Evolutionary conservation across 2,797 vertebrate genomes (phyloP).

Genomic region (Sphenopsis melanotis): DNA sequence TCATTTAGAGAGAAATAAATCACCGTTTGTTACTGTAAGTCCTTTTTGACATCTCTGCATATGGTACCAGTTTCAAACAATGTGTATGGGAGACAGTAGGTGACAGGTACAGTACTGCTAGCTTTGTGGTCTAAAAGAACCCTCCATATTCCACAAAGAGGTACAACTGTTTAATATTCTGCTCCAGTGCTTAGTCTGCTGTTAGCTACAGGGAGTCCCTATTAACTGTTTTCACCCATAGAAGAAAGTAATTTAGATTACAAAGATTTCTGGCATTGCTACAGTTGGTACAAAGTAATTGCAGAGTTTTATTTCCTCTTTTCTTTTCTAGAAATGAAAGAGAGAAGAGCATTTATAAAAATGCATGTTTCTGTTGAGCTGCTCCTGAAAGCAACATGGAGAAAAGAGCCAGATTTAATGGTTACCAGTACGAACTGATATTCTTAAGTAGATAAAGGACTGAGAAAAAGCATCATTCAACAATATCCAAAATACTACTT

Average conservation of each 20-base stretch:
- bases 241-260: conserved; percentile 30
- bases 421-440: background rate
- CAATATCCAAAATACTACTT: background rate
- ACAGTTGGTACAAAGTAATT: conserved; percentile 36
- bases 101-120: background rate
- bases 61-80: background rate
- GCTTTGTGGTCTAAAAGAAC: background rate
- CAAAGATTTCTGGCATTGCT: background rate
- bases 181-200: background rate
- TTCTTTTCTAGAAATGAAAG: background rate
- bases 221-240: background rate
- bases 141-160: background rate
- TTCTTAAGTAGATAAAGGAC: background rate
- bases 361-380: background rate
- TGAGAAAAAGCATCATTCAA: background rate
- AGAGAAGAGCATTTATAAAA: background rate
- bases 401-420: background rate
- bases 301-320: background rate
- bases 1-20: background rate
- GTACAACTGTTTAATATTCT: conserved; percentile 3
- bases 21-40: background rate
- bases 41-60: background rate
- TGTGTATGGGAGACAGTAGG: background rate
- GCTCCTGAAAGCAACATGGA: background rate
- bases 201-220: background rate